These are phyloP conservation scores for Halichoerus grypus DNA, from an alignment of 2,113 vertebrate species.

Conservation along the genomic window DNA sequence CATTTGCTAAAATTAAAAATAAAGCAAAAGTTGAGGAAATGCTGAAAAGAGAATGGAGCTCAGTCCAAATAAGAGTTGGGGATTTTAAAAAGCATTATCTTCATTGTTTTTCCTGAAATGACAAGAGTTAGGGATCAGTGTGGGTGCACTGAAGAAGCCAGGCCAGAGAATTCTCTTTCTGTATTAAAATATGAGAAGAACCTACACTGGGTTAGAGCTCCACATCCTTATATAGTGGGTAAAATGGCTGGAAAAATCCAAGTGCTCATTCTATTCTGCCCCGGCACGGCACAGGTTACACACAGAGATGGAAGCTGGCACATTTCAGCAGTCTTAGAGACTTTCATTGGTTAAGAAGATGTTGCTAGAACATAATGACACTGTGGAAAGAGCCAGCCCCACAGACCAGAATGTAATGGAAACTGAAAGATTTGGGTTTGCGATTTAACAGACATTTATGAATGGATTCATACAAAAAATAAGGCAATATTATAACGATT, in stretches of 20 bases:
- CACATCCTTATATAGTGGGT: too few relatives aligned
- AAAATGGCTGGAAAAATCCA: neutral
- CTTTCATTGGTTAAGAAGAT: neutral
- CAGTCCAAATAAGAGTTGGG: neutral
- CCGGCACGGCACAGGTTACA: neutral
- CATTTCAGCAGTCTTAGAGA: neutral
- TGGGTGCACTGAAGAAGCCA: neutral
- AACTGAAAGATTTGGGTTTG: neutral
- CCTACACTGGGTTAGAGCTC: neutral
- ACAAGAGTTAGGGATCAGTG: neutral
- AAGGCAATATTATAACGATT: neutral
- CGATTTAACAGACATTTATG: neutral
- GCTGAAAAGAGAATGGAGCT: neutral
- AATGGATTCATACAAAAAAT: neutral
- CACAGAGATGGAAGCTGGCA: neutral
- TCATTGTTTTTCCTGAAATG: neutral
- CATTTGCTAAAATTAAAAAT: conserved; percentile 42
- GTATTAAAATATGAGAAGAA: neutral
- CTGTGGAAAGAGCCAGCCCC: neutral
- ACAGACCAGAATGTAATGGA: neutral
- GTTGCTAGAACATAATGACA: neutral
- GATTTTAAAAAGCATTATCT: neutral
- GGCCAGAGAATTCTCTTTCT: neutral
- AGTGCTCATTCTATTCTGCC: neutral
- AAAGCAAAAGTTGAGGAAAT: neutral